Base-by-base conservation (phyloP, 1,140 invertebrate genomes). In the Brachionus calyciflorus region DNA sequence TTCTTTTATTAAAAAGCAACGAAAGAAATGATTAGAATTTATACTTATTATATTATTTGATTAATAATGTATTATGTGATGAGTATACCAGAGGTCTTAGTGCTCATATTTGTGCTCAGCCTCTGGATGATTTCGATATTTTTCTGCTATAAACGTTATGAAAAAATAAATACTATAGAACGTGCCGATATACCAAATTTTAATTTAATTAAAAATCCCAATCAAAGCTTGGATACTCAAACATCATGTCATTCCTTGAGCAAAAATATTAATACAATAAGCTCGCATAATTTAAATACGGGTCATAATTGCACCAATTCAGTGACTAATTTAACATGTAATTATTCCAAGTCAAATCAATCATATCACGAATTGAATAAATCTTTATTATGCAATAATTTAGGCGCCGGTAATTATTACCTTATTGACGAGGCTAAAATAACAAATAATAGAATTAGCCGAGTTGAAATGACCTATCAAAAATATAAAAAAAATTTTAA, bases 1-100 rank as follows among this genome's bases (percentile, higher is more conserved):
- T n/a, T n/a, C n/a, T n/a, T n/a, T n/a, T n/a, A n/a, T n/a, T n/a
- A n/a, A n/a, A n/a, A n/a, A n/a, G n/a, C n/a, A n/a, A n/a, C n/a
- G n/a, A n/a, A n/a, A n/a, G n/a, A n/a, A n/a, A n/a, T n/a, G n/a
- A n/a, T n/a, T n/a, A n/a, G n/a, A n/a, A n/a, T n/a, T n/a, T n/a
- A n/a, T n/a, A n/a, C n/a, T n/a, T n/a, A n/a, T n/a, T n/a, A n/a
- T n/a, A n/a, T n/a, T n/a, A n/a, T n/a, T n/a, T n/a, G n/a, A n/a
- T n/a, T 44, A 65, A 30, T 30, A 44, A 73, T 73, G 46, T 73
- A 73, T 24, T 73, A 73, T 55, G 69, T 73, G 3, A 73, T 73
- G 69, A 73, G 69, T 28, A 49, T 73, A 40, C 69, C 69, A 37
- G 69, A 73, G 46, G 46, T 73, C 28, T 51, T 73, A 33, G 51